These are phyloP conservation scores for Pipa parva DNA, from an alignment of 2,113 vertebrate species.

Conservation along the genomic window DNA sequence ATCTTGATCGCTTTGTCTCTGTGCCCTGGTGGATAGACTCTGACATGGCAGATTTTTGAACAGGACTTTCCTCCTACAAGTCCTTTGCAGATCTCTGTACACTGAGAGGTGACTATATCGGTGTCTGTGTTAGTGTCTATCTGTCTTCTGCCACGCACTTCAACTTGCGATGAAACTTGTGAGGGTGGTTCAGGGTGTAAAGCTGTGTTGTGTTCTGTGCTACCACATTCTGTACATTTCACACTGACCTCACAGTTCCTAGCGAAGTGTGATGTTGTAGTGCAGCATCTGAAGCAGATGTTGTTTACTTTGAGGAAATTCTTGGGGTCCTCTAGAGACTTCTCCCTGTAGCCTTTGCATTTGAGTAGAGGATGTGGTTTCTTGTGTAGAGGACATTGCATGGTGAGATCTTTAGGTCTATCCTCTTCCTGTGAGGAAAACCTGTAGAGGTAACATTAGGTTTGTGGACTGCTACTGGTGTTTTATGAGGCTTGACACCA, in stretches of 20 bases:
- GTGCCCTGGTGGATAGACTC: too few species aligned
- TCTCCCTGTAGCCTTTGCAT: not conserved
- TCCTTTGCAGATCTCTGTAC: constrained; percentile 3
- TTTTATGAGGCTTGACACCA: too few species aligned
- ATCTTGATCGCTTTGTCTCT: not conserved
- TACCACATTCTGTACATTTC: not conserved
- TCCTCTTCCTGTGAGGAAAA: not conserved
- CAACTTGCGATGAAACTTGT: too few species aligned
- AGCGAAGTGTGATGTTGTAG: not conserved
- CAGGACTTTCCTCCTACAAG: not conserved
- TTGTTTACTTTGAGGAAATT: not conserved
- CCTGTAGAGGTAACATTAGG: not conserved
- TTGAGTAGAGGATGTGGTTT: too few species aligned
- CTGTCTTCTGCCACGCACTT: not conserved
- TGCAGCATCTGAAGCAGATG: not conserved
- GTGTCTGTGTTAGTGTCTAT: not conserved
- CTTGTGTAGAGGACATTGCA: not conserved
- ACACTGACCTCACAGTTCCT: not conserved
- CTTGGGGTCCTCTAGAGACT: not conserved
- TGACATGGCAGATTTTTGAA: not conserved
- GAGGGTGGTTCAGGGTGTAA: not conserved
- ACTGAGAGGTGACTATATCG: not conserved
- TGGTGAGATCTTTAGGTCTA: not conserved
- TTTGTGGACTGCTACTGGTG: not conserved
- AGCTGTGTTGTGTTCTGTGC: not conserved